Base-by-base conservation (phyloP, 2,113 vertebrate species). In the Ellobius talpinus region DNA sequence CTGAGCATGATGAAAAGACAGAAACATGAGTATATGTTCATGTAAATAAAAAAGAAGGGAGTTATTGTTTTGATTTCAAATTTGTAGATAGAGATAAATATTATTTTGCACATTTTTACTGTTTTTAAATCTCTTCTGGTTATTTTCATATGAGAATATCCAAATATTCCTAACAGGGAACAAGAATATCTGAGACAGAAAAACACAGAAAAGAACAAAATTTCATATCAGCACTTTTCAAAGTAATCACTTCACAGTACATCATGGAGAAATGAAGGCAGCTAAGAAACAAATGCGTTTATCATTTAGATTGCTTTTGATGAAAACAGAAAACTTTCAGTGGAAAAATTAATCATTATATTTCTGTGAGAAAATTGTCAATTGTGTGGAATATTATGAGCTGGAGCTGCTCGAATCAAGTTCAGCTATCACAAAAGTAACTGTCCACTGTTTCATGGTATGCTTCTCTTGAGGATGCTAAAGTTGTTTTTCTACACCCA, bases 161-260 rank as follows among this genome's bases (percentile, higher is more conserved):
- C 45, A 52, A 66, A 73, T 77, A 14, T 4, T 90, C 31, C 42
- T 42, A 10, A 58, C 42, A 42, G 17, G 26, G 10, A 2, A 29
- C 50, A 5, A 26, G 29, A 0, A 1, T 52, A 0, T 45, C 39
- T 23, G 26, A 2, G 5, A 16, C 4, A 61, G 26, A 89, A 8
- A 33, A 78, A 45, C 13, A 58, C 36, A 31, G 4, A 12, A 79
- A 7, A 96, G 1, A 55, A 1, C 29, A 87, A 42, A 52, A 36
- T 55, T 87, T 52, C 21, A 45, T 88, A 16, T 58, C 45, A n/a
- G 2, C 3, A 9, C 2, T 58, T 55, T 93, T 9, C n/a, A 72
- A 58, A 65, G 8, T 39, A 77, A 82, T 87, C 36, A 63, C 39
- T 63, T 88, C 11, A 29, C 17, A 9, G 17, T 65, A 68, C 85